phyloP scores from a whole-genome alignment of 2,888 invertebrate genomes.

The Tridacna gigas region DNA sequence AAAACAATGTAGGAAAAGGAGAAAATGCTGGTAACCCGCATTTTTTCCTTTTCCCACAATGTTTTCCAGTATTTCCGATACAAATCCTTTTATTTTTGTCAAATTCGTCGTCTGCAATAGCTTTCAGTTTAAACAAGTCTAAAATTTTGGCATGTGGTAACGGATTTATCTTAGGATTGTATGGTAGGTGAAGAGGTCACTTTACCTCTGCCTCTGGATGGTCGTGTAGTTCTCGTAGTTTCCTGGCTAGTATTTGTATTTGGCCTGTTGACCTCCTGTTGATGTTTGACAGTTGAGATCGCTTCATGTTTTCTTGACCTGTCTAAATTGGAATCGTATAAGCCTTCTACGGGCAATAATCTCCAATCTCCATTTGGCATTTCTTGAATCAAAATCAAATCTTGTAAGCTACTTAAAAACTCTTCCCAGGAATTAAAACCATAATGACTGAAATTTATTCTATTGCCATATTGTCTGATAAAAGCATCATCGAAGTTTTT shows the following conservation, averaged over 20 bases:
- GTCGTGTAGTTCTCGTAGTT: constrained; percentile 1
- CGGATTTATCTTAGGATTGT: no score
- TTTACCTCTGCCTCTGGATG: constrained; percentile 10
- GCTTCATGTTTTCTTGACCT: not conserved
- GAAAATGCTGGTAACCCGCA: no score
- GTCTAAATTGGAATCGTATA: not conserved
- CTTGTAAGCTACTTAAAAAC: constrained; percentile 65
- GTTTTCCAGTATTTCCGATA: no score
- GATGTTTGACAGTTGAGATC: not conserved
- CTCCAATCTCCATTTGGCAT: constrained; percentile 65
- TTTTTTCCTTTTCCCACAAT: no score
- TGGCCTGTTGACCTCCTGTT: not conserved
- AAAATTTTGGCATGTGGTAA: no score
- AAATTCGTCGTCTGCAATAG: no score
- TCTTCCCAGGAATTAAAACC: constrained; percentile 70
- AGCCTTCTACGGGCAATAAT: constrained; percentile 54
- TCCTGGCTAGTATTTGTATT: not conserved
- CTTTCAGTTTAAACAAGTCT: no score
- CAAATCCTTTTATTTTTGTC: no score
- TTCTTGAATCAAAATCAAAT: constrained; percentile 66
- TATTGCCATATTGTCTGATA: constrained; percentile 67
- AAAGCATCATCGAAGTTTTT: constrained; percentile 70
- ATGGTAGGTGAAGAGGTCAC: no score
- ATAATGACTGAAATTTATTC: constrained; percentile 62
- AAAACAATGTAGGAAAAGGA: no score